Conservation (phyloP, 2,888 invertebrate genomes). For the Pseudoips prasinana region DNA sequence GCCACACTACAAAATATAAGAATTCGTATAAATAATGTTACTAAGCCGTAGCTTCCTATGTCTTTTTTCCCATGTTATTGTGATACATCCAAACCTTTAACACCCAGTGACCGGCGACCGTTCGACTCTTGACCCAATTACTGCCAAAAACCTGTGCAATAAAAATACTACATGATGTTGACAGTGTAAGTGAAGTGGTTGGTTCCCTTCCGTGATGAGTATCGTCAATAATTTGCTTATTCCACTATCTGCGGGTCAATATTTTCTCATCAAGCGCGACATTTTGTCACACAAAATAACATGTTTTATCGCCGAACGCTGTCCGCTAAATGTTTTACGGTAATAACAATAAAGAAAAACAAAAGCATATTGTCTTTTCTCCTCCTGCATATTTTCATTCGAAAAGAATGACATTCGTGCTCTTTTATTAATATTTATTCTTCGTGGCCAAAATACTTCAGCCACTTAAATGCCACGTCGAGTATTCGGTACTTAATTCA, state of each 20-base stretch:
- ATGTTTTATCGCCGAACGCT: slow-evolving; percentile 70
- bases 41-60: too few species aligned
- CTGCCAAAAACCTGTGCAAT: slow-evolving; percentile 27
- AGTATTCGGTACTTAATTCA: slow-evolving; percentile 58
- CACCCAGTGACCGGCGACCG: too few species aligned
- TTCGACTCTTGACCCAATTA: slow-evolving; percentile 18
- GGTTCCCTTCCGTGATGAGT: slow-evolving; percentile 52
- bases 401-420: slow-evolving; percentile 65
- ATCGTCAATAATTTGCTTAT: slow-evolving; percentile 74
- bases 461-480: slow-evolving; percentile 42
- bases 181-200: slow-evolving; percentile 29
- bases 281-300: slow-evolving; percentile 81
- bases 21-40: too few species aligned
- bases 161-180: slow-evolving; percentile 36
- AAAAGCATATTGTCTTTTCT: slow-evolving; percentile 74
- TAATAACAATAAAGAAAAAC: slow-evolving; percentile 81
- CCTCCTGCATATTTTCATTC: slow-evolving; percentile 64
- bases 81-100: too few species aligned
- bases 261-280: slow-evolving; percentile 80
- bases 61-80: too few species aligned
- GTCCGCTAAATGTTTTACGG: slow-evolving; percentile 77
- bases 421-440: slow-evolving; percentile 77
- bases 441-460: slow-evolving; percentile 63
- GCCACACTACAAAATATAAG: too few species aligned
- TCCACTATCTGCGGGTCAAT: slow-evolving; percentile 79